Percentiles rank a stretch among this genome's conserved stretches.
These are phyloP conservation scores for Stratiomys singularior DNA, from an alignment of 2,888 invertebrate genomes.

Conservation along the genomic window DNA sequence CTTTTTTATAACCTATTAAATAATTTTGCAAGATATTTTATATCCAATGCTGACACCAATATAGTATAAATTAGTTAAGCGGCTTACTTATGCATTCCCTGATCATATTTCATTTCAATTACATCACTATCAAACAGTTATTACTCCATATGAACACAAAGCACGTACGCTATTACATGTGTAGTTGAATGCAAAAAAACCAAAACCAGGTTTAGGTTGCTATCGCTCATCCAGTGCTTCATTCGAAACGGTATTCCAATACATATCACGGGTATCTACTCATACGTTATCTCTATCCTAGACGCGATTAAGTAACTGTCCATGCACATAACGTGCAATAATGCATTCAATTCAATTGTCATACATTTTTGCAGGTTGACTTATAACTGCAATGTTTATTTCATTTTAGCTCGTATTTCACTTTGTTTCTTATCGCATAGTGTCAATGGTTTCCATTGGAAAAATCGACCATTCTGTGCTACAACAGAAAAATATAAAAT, in stretches of 20 bases:
- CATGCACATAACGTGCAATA: constrained; percentile 36
- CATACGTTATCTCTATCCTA: background rate
- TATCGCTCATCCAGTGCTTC: background rate
- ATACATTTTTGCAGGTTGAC: constrained; percentile 3
- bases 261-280: background rate
- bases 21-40: too few relatives aligned
- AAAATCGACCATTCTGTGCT: background rate
- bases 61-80: too few relatives aligned
- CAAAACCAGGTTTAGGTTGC: background rate
- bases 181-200: background rate
- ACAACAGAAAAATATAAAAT: background rate
- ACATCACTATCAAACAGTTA: constrained; percentile 3
- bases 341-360: constrained; percentile 37
- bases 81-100: too few relatives aligned
- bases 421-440: background rate
- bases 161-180: background rate
- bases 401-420: background rate
- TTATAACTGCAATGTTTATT: background rate
- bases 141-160: background rate
- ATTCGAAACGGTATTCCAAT: constrained; percentile 8
- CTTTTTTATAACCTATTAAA: too few relatives aligned
- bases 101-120: background rate
- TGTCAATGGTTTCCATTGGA: background rate
- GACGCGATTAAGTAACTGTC: constrained; percentile 35
- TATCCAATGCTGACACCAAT: too few relatives aligned